A percentile compares a stretch with the other conserved stretches of the same genome.
Evolutionary conservation across 2,797 vertebrate species (phyloP).

Genomic region (Caiman crocodilus): DNA sequence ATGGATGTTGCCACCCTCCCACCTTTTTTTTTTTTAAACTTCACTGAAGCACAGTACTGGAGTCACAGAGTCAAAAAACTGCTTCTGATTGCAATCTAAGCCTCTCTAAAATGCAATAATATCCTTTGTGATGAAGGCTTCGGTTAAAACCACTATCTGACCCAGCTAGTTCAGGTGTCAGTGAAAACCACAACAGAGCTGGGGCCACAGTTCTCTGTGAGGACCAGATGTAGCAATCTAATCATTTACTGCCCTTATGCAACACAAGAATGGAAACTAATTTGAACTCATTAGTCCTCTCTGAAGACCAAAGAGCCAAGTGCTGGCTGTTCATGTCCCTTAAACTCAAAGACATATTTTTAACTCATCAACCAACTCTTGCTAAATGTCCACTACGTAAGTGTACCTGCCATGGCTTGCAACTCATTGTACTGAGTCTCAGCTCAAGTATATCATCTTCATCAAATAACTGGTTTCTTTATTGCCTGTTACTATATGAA

Average conservation of each 20-base stretch:
- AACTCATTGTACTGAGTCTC: not conserved
- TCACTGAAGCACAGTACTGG: not conserved
- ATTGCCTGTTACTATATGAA: not conserved
- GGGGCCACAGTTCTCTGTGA: not conserved
- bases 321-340: not conserved
- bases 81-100: not conserved
- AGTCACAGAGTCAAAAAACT: not conserved
- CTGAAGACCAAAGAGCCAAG: not conserved
- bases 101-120: not conserved
- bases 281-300: not conserved
- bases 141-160: not conserved
- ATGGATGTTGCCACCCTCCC: not conserved
- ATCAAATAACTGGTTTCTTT: not conserved
- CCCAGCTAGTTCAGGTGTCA: not conserved
- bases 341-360: not conserved
- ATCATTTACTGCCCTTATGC: not conserved
- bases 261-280: not conserved
- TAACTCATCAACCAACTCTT: not conserved
- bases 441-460: not conserved
- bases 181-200: not conserved
- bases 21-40: not conserved
- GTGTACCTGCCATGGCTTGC: not conserved
- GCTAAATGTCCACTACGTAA: not conserved
- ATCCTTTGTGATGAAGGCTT: not conserved
- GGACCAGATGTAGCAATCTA: not conserved